These are phyloP conservation scores for Cochlearius cochlearius DNA, from an alignment of 2,113 vertebrate species.

Conservation along the genomic window DNA sequence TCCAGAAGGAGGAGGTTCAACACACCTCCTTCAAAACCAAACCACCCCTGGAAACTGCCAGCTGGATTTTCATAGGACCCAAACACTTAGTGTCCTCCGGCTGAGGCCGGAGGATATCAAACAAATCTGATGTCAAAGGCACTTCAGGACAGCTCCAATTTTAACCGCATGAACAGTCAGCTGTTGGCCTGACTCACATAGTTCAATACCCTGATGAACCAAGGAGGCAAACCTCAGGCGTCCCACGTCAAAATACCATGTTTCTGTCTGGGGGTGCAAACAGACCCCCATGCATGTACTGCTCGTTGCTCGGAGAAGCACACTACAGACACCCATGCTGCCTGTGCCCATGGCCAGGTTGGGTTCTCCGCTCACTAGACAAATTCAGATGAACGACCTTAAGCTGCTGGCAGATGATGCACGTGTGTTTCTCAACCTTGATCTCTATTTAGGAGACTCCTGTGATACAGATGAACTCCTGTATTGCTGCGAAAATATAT, in stretches of 20 bases:
- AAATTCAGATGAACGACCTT: neutral
- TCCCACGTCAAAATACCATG: accelerated
- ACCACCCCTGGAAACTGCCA: neutral
- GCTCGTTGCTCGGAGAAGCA: accelerated
- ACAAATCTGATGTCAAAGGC: neutral
- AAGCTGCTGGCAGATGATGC: neutral
- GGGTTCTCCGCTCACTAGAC: accelerated
- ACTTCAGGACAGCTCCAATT: neutral
- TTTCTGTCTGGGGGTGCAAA: neutral
- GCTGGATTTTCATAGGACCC: neutral
- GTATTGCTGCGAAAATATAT: neutral
- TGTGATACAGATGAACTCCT: neutral
- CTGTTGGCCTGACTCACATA: neutral
- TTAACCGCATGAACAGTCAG: neutral
- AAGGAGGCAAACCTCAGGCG: neutral
- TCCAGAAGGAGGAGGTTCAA: neutral
- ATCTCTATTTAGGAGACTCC: neutral
- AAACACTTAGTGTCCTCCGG: neutral
- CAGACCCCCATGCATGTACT: accelerated
- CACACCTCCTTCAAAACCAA: neutral
- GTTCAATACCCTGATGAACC: neutral
- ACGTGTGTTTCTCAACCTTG: neutral
- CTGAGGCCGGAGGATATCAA: neutral
- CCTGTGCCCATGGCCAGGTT: neutral
- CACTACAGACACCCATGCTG: neutral